Conservation (phyloP, 2,113 vertebrate genomes). For the Dromiciops gliroides region DNA sequence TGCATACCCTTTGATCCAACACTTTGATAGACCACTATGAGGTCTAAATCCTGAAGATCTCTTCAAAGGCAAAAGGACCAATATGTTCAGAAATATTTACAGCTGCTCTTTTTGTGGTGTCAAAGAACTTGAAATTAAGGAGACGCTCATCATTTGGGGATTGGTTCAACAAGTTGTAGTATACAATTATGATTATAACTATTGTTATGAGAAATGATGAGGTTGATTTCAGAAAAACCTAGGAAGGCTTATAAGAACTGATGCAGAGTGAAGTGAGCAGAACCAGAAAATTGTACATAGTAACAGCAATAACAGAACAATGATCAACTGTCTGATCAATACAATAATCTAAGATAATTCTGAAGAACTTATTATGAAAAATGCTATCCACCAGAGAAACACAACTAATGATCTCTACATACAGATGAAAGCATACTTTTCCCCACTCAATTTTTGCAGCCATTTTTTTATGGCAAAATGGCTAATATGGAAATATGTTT, state of each 20-base stretch:
- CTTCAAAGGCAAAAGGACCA: background rate
- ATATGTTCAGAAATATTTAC: background rate
- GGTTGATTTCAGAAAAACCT: background rate
- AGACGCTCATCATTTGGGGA: background rate
- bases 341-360: background rate
- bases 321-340: background rate
- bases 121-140: background rate
- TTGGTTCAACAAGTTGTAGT: background rate
- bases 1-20: too few species aligned
- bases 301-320: background rate
- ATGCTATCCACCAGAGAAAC: background rate
- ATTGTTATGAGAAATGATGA: background rate
- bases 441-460: background rate
- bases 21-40: too few species aligned
- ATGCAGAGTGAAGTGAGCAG: background rate
- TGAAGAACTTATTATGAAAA: background rate
- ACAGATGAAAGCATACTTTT: background rate
- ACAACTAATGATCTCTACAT: background rate
- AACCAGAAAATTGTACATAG: background rate
- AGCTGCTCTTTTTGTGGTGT: background rate
- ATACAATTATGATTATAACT: background rate
- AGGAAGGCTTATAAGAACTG: too few species aligned
- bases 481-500: background rate
- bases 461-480: background rate
- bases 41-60: too few species aligned